Evolutionary conservation across 2,113 vertebrate species (phyloP).

Genomic region (Setophaga coronata): DNA sequence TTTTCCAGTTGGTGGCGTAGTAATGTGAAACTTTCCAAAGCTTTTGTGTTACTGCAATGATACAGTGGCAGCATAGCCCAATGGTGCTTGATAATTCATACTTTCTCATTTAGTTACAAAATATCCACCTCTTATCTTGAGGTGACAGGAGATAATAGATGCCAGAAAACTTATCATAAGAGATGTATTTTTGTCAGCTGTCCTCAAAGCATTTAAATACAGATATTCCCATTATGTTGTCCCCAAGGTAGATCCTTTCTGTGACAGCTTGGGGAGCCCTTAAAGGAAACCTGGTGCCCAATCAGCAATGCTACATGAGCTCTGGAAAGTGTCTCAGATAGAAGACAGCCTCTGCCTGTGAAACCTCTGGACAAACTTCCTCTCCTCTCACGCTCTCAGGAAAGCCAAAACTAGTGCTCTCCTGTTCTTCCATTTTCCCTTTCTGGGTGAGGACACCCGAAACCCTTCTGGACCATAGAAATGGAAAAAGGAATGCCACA

Average conservation of each 20-base stretch:
- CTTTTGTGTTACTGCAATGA: not conserved
- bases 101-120: not conserved
- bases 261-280: not conserved
- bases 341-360: not conserved
- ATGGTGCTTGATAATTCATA: not conserved
- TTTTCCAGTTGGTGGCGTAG: not conserved
- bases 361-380: not conserved
- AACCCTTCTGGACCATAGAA: not conserved
- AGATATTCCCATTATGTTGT: not conserved
- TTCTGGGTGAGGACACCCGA: not conserved
- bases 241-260: not conserved
- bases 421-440: fast-evolving
- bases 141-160: not conserved
- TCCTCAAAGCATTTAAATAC: not conserved
- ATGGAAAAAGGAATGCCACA: not conserved
- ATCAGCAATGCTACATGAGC: fast-evolving
- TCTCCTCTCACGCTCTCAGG: not conserved
- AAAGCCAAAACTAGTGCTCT: not conserved
- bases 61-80: not conserved
- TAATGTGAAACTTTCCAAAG: not conserved
- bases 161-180: fast-evolving
- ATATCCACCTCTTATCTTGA: not conserved
- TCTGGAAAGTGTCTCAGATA: not conserved
- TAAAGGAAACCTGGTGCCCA: not conserved
- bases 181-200: not conserved